Conservation (phyloP, 2,113 vertebrate genomes). For the Sylvilagus bachmani region DNA sequence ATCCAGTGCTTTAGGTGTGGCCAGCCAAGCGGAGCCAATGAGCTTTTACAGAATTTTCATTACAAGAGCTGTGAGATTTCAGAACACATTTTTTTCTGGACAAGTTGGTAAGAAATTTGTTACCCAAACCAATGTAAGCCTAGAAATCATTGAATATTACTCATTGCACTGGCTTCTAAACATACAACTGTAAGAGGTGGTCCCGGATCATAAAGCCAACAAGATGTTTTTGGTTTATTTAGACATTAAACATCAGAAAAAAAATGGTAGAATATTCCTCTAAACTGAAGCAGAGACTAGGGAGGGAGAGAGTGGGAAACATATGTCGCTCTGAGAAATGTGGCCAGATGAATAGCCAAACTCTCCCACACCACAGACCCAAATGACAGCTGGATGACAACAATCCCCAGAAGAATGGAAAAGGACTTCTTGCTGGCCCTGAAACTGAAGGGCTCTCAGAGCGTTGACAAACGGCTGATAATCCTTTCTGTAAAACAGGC, state of each 20-base stretch:
- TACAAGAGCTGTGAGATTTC: background rate
- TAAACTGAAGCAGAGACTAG: background rate
- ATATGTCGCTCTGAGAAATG: background rate
- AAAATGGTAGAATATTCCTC: background rate
- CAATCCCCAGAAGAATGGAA: background rate
- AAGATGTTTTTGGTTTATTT: conserved; percentile 31
- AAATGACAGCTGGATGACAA: background rate
- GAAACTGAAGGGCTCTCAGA: background rate
- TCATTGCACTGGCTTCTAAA: background rate
- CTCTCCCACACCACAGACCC: background rate
- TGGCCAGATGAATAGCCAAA: background rate
- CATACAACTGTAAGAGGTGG: background rate
- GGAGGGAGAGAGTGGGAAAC: background rate
- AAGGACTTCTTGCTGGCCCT: conserved; percentile 14
- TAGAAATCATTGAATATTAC: background rate
- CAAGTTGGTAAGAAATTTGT: background rate
- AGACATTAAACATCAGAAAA: background rate
- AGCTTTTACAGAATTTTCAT: background rate
- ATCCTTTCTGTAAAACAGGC: background rate
- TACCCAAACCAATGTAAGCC: background rate
- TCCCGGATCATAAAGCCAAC: background rate
- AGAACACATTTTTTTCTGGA: background rate
- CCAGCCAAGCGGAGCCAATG: background rate
- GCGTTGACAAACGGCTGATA: conserved; percentile 10
- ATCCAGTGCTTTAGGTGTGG: background rate